A percentile compares a stretch with the other conserved stretches of the same genome.
These are phyloP conservation scores for Bellardia pandia DNA, from an alignment of 2,888 invertebrate genomes.

Conservation along the genomic window DNA sequence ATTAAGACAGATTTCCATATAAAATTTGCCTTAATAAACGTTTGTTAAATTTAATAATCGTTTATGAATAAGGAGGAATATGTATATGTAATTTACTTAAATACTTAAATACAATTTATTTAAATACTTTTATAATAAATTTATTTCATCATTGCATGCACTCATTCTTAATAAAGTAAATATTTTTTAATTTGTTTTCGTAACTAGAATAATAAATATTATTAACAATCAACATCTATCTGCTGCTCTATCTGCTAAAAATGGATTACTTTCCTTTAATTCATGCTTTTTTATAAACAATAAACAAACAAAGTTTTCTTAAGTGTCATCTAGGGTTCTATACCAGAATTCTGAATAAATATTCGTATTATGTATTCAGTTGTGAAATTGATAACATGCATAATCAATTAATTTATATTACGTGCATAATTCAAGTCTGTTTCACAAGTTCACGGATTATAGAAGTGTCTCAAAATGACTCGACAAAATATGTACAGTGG, in stretches of 20 bases:
- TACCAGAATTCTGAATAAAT: constrained; percentile 26
- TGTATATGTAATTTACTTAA: too few relatives aligned
- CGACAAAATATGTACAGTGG: constrained; percentile 1
- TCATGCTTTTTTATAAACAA: neutral
- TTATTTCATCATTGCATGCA: neutral
- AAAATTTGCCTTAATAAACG: too few relatives aligned
- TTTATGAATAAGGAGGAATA: too few relatives aligned
- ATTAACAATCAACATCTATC: constrained; percentile 39
- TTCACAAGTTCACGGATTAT: constrained; percentile 20
- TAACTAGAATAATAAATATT: constrained; percentile 8
- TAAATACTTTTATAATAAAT: too few relatives aligned
- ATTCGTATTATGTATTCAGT: constrained; percentile 1
- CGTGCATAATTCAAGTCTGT: constrained; percentile 61
- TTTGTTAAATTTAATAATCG: too few relatives aligned
- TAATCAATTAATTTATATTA: constrained; percentile 75
- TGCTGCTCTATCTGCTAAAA: constrained; percentile 6
- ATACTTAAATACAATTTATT: too few relatives aligned
- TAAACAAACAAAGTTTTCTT: constrained; percentile 2
- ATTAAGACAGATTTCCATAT: too few relatives aligned
- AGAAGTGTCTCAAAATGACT: constrained; percentile 28
- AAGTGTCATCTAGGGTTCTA: constrained; percentile 31
- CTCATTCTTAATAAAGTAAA: neutral
- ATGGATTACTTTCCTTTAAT: neutral
- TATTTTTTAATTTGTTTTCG: neutral
- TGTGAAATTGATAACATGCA: constrained; percentile 56